phyloP scores from a whole-genome alignment of 2,113 vertebrate species.

The Podilymbus podiceps region DNA sequence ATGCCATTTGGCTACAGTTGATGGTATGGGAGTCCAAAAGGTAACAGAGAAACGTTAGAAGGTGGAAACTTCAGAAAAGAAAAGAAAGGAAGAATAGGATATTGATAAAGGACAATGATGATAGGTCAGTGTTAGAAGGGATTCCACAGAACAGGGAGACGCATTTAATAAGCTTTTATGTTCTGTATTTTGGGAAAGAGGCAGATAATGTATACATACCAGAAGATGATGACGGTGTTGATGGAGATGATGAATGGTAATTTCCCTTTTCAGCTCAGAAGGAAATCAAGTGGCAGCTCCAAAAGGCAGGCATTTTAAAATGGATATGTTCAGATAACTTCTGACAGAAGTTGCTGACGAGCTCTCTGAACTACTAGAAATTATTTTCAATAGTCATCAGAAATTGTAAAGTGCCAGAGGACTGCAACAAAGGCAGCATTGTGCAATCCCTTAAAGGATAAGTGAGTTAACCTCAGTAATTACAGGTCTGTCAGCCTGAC shows the following conservation, averaged over 20 bases:
- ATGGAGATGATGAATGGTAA: conserved; percentile 25
- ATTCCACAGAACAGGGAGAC: neutral
- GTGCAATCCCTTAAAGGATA: neutral
- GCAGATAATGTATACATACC: conserved; percentile 37
- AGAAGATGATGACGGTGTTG: neutral
- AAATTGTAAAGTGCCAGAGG: neutral
- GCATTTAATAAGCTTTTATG: neutral
- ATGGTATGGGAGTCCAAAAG: neutral
- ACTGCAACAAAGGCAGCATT: neutral
- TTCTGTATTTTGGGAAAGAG: neutral
- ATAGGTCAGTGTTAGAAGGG: neutral
- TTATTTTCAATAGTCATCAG: neutral
- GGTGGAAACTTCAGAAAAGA: neutral
- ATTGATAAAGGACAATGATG: neutral
- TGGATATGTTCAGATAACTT: neutral
- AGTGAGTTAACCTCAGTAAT: neutral
- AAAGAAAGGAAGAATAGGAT: neutral
- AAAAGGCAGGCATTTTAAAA: conserved; percentile 22
- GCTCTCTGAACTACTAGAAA: neutral
- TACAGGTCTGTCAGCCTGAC: neutral
- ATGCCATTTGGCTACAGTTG: neutral
- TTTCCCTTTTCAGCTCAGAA: conserved; percentile 40
- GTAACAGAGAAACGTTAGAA: neutral
- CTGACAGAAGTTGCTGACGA: neutral
- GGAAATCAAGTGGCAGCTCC: conserved; percentile 20